Conservation (phyloP, 2,888 invertebrate genomes). For the Agriopis aurantiaria region DNA sequence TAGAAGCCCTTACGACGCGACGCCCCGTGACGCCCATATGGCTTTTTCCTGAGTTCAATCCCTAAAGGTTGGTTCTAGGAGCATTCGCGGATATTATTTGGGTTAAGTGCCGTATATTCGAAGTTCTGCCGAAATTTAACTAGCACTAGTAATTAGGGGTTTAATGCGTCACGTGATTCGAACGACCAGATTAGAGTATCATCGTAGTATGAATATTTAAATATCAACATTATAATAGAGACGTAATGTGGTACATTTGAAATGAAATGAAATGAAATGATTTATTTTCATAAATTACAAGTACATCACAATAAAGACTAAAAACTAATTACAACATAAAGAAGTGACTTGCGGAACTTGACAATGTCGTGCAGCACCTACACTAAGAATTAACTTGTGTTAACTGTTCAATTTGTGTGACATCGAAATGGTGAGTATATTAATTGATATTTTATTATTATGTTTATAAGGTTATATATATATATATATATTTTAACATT, state of each 20-base stretch:
- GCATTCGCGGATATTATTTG: conserved; percentile 36
- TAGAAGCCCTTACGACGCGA: not conserved
- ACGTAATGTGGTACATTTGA: not conserved
- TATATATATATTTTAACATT: no score
- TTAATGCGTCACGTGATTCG: conserved; percentile 31
- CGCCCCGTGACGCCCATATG: not conserved
- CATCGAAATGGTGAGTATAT: no score
- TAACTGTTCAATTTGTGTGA: no score
- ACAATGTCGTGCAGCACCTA: no score
- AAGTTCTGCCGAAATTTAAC: conserved; percentile 34
- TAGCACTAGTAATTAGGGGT: conserved; percentile 35
- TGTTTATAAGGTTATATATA: no score
- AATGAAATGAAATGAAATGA: no score
- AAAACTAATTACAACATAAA: no score
- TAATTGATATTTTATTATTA: no score
- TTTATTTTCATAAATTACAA: no score
- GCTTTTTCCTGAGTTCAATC: conserved; percentile 6
- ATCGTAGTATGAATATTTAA: conserved; percentile 17
- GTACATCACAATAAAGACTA: no score
- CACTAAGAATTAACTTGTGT: no score
- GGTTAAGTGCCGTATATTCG: conserved; percentile 35
- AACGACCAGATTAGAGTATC: conserved; percentile 29
- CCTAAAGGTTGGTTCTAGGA: conserved; percentile 18
- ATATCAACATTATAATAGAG: conserved; percentile 1
- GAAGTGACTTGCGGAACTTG: no score